Percentiles rank a stretch among this genome's conserved stretches.
These are phyloP conservation scores for Cephus pulcher DNA, from an alignment of 2,888 invertebrate species.

Conservation along the genomic window DNA sequence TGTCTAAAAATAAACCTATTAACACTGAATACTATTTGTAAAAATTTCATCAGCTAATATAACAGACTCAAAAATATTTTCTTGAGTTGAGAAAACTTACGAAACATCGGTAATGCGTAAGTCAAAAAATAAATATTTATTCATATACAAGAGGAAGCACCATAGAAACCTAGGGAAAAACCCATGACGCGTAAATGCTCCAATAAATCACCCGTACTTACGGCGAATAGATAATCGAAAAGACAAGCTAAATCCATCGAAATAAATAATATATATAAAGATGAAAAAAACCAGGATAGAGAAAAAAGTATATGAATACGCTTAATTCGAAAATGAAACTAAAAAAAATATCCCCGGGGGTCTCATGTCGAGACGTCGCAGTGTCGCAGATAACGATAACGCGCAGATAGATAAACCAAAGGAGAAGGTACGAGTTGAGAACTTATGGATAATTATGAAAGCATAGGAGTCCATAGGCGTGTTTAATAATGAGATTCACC, in stretches of 20 bases:
- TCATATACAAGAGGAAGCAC: not conserved
- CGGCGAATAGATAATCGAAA: not conserved
- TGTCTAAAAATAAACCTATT: not conserved
- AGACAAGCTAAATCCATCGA: not conserved
- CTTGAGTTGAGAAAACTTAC: not conserved
- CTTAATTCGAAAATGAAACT: not conserved
- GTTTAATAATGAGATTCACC: not conserved
- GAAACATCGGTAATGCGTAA: not conserved
- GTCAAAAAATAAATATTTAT: not conserved
- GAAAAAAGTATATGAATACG: not conserved
- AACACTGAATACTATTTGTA: not conserved
- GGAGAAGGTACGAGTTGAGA: not conserved
- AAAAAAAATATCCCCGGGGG: not conserved
- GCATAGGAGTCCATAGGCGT: not conserved
- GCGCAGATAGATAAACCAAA: constrained; percentile 38
- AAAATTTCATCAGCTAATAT: not conserved
- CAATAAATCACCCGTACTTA: not conserved
- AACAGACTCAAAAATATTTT: not conserved
- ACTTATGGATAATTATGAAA: not conserved
- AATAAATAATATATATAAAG: not conserved
- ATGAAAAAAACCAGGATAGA: not conserved
- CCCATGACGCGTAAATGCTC: not conserved
- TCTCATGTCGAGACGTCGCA: not conserved
- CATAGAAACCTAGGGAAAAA: not conserved
- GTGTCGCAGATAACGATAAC: constrained; percentile 27